Evolutionary conservation across 2,888 invertebrate genomes (phyloP), one percentile per base, ranked within the genome.

Genomic region (Lycaena phlaeas): DNA sequence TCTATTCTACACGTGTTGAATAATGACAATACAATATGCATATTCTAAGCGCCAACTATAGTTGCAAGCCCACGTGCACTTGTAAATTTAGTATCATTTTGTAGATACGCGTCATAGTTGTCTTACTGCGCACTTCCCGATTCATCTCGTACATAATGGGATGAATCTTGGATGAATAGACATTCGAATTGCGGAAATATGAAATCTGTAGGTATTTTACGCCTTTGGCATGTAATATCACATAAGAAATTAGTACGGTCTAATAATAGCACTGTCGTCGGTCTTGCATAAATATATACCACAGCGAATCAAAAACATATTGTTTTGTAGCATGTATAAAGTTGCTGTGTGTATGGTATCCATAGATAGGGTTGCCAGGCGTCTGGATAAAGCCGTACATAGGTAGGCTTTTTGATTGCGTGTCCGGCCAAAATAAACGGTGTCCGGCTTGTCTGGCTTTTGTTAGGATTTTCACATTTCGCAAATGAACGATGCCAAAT

Each of bases 41-140:
- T n/a, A n/a, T n/a, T n/a, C 17, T 27, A n/a, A 2, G 11, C 7
- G 14, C 34, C 53, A 51, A 57, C 60, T 59, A 65, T 70, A 64
- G 69, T 67, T 44, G 59, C 44, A 53, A 50, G n/a, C 39, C 54
- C 77, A 70, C 71, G 72, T 74, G 77, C 71, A 73, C 74, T 68
- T 60, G 60, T 57, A 54, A 31, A 27, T 53, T 59, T 59, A 58
- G 58, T 57, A 53, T 52, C 53, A 47, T 50, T 43, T 42, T 44
- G 52, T 51, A 57, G 46, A 45, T 54, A 51, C 52, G 62, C 52
- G 56, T 59, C 53, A 57, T 58, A 41, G 56, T 61, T 67, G 74
- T 70, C 77, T 76, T 76, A 77, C 64, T 76, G 70, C 77, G 77
- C 77, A 77, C 66, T 71, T 74, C 64, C 67, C 59, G 55, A 54